A percentile compares a stretch with the other conserved stretches of the same genome.
Evolutionary conservation across 2,113 vertebrate species (phyloP).

Genomic region (Stegostoma tigrinum): DNA sequence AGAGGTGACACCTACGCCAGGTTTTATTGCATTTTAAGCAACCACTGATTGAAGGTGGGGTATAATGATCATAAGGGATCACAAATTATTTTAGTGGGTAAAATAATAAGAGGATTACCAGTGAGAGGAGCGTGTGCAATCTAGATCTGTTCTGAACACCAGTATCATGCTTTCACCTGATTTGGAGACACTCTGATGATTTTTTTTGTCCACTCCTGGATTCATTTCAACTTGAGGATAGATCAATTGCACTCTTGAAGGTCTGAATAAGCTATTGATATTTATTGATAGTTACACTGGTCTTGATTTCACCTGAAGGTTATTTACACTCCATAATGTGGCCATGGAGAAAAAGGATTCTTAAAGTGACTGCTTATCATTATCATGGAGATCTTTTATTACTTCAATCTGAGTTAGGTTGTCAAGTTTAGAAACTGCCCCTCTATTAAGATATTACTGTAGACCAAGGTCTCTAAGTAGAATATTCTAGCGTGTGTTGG

Average conservation of each 20-base stretch:
- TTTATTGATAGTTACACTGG: background rate
- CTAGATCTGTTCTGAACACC: background rate
- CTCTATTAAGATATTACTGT: slow-evolving; percentile 6
- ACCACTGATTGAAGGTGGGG: background rate
- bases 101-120: background rate
- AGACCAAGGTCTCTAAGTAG: background rate
- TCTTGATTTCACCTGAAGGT: background rate
- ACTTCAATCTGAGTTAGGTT: background rate
- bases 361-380: background rate
- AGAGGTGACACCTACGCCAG: background rate
- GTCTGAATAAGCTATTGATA: background rate
- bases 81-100: background rate
- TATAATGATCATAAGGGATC: background rate
- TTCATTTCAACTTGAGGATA: background rate
- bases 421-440: background rate
- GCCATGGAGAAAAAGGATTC: background rate
- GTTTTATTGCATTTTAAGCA: background rate
- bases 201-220: background rate
- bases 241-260: background rate
- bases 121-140: background rate
- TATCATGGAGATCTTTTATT: background rate
- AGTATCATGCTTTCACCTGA: background rate
- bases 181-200: background rate
- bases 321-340: background rate
- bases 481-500: background rate